Conservation (phyloP, 2,888 invertebrate genomes). For the Scaptomyza tumidula region DNA sequence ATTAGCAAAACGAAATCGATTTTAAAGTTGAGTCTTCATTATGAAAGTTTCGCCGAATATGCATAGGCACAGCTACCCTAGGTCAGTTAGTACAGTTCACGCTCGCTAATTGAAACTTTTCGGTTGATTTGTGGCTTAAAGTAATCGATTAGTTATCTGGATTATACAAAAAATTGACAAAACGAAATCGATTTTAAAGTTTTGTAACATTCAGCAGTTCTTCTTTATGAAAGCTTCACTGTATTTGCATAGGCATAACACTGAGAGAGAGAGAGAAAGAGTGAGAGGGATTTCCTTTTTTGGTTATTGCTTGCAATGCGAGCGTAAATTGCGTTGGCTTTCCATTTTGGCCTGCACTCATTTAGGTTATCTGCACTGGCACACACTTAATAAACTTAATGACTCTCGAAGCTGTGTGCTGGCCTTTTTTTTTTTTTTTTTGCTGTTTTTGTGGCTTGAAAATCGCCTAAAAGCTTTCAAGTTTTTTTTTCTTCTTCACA, state of each 20-base stretch:
- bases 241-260: slow-evolving; percentile 5
- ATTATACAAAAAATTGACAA: no score
- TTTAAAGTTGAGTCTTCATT: neutral
- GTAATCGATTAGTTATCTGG: neutral
- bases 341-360: slow-evolving; percentile 75
- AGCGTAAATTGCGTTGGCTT: slow-evolving; percentile 63
- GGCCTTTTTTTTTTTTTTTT: no score
- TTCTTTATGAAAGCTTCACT: neutral
- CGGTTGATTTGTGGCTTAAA: neutral
- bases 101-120: neutral
- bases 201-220: neutral
- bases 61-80: neutral
- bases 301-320: slow-evolving; percentile 26
- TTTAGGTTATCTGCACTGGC: slow-evolving; percentile 71
- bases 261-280: neutral
- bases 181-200: neutral
- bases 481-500: no score
- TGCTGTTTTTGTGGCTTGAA: no score
- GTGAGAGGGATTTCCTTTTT: neutral
- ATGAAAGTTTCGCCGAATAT: neutral
- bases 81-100: no score
- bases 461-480: no score
- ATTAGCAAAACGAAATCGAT: neutral
- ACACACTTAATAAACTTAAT: slow-evolving; percentile 79
- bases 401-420: slow-evolving; percentile 62